Evolutionary conservation across 2,888 invertebrate genomes (phyloP).

Genomic region (Hemistola chrysoprasaria): DNA sequence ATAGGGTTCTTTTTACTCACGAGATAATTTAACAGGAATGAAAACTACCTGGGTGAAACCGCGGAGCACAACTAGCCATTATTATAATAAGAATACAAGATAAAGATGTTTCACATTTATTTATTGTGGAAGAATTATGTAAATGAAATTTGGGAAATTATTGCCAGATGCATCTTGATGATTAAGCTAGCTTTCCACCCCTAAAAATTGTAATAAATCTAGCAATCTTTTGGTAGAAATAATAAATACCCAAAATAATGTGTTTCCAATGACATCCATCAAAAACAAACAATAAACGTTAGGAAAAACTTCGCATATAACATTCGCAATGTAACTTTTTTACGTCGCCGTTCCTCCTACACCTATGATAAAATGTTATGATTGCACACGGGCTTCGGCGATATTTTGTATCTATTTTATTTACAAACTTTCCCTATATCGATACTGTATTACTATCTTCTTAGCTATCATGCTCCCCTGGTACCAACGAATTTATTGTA

Average conservation of each 20-base stretch:
- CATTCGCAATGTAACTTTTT: conserved; percentile 60
- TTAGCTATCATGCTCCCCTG: conserved; percentile 49
- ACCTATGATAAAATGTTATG: conserved; percentile 79
- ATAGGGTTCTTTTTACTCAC: no score
- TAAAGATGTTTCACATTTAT: no score
- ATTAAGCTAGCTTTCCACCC: no score
- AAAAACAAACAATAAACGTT: conserved; percentile 63
- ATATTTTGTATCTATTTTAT: conserved; percentile 76
- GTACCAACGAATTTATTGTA: conserved; percentile 38
- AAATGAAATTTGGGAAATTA: no score
- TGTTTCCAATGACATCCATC: conserved; percentile 43
- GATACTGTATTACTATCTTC: conserved; percentile 58
- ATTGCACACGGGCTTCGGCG: conserved; percentile 44
- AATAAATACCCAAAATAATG: conserved; percentile 29
- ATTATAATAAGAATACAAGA: no score
- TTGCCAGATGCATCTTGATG: no score
- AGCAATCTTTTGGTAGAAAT: no score
- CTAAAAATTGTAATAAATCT: no score
- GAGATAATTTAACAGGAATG: no score
- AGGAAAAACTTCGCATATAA: conserved; percentile 61
- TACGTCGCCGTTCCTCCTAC: conserved; percentile 70
- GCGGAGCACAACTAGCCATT: no score
- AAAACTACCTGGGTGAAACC: no score
- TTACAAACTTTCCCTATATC: conserved; percentile 70
- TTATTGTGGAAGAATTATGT: no score